phyloP scores from a whole-genome alignment of 2,888 invertebrate genomes.

The Desoria tigrina region DNA sequence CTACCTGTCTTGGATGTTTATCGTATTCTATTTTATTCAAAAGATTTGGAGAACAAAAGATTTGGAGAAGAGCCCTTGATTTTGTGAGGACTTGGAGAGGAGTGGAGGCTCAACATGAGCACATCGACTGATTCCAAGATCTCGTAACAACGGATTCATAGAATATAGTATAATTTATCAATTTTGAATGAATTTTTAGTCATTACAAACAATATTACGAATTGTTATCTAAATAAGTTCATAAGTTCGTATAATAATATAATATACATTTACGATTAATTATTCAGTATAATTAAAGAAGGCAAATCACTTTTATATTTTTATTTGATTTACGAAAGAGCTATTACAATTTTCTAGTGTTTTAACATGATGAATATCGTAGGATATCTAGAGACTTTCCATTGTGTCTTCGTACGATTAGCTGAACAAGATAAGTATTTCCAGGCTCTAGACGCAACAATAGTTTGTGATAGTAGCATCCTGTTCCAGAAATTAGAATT shows the following conservation, averaged over 20 bases:
- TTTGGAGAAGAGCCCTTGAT: slow-evolving; percentile 79
- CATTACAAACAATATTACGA: no score
- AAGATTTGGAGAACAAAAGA: slow-evolving; percentile 74
- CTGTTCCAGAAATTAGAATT: slow-evolving; percentile 55
- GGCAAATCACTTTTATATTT: no score
- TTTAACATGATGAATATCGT: slow-evolving; percentile 58
- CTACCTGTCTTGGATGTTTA: slow-evolving; percentile 81
- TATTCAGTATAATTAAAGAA: no score
- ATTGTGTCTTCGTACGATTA: slow-evolving; percentile 62
- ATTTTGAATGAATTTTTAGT: no score
- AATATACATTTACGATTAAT: no score
- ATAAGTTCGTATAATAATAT: no score
- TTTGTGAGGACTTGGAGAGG: slow-evolving; percentile 81
- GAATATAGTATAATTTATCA: no score
- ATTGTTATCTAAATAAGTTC: no score
- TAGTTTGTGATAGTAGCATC: slow-evolving; percentile 60
- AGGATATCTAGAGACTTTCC: slow-evolving; percentile 64
- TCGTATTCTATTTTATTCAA: slow-evolving; percentile 71
- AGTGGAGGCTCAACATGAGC: slow-evolving; percentile 65
- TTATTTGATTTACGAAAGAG: no score
- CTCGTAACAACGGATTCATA: no score
- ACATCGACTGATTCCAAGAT: slow-evolving; percentile 9
- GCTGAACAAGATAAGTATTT: slow-evolving; percentile 63
- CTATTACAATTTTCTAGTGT: no score
- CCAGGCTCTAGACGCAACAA: slow-evolving; percentile 61